Evolutionary conservation across 2,797 vertebrate species (phyloP).

Genomic region (Sternotherus odoratus): DNA sequence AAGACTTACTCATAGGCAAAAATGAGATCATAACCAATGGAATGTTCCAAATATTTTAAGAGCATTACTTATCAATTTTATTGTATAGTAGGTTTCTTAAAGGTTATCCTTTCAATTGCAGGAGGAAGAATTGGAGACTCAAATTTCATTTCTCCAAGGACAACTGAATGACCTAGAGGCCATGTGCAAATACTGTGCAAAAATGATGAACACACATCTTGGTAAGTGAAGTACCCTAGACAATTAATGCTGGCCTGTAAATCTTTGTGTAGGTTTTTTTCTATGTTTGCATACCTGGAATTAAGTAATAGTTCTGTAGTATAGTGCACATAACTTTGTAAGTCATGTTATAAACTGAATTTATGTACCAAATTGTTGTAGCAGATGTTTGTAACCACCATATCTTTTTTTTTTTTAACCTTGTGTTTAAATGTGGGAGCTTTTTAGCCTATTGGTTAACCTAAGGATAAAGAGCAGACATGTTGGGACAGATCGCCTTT

Average conservation of each 20-base stretch:
- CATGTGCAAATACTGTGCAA: slow-evolving; percentile 98
- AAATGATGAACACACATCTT: slow-evolving; percentile 96
- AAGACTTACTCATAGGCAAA: slow-evolving; percentile 1
- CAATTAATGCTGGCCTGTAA: not conserved
- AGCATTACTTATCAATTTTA: not conserved
- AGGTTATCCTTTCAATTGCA: slow-evolving; percentile 68
- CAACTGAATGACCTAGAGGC: slow-evolving; percentile 98
- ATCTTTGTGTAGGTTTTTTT: slow-evolving; percentile 21
- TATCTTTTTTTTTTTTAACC: not conserved
- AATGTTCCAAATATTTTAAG: not conserved
- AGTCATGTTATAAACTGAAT: not conserved
- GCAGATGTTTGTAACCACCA: not conserved
- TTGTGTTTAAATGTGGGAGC: not conserved
- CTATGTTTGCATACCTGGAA: not conserved
- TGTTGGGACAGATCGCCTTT: not conserved
- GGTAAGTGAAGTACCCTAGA: slow-evolving; percentile 83
- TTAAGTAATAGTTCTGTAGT: slow-evolving; percentile 13
- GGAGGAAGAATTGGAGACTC: slow-evolving; percentile 96
- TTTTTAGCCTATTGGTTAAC: not conserved
- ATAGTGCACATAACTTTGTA: not conserved
- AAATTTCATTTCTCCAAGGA: slow-evolving; percentile 97
- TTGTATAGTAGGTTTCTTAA: not conserved
- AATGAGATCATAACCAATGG: not conserved
- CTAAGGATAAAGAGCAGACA: not conserved
- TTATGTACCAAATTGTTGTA: not conserved